Conservation (phyloP, 2,113 vertebrate genomes). For the Erythrolamprus reginae region DNA sequence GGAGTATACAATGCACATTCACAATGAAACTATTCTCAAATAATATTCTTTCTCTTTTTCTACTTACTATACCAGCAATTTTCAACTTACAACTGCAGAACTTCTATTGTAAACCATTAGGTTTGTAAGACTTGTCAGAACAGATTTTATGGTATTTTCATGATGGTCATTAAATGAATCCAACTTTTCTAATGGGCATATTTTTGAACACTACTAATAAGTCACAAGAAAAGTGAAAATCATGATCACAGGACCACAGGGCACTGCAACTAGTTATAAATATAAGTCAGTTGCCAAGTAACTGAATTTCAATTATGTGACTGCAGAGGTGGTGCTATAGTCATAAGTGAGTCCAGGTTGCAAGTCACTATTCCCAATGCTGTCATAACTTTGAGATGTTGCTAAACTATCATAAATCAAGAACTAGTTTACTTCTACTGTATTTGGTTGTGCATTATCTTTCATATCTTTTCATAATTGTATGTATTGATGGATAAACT, state of each 20-base stretch:
- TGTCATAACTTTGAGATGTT: neutral
- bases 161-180: neutral
- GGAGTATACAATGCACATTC: neutral
- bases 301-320: neutral
- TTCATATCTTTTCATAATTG: neutral
- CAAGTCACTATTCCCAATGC: neutral
- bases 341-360: neutral
- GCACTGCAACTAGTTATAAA: neutral
- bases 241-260: neutral
- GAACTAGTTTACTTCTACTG: neutral
- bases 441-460: neutral
- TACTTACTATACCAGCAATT: neutral
- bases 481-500: no score
- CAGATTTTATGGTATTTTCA: neutral
- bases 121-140: neutral
- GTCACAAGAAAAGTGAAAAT: neutral
- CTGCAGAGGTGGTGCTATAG: neutral
- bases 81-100: neutral
- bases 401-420: neutral
- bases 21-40: neutral
- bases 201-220: no score
- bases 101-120: neutral
- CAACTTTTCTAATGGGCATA: neutral
- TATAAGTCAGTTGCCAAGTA: neutral
- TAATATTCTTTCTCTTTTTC: neutral